Evolutionary conservation across 2,113 vertebrate genomes (phyloP).

Genomic region (Oenanthe melanoleuca): DNA sequence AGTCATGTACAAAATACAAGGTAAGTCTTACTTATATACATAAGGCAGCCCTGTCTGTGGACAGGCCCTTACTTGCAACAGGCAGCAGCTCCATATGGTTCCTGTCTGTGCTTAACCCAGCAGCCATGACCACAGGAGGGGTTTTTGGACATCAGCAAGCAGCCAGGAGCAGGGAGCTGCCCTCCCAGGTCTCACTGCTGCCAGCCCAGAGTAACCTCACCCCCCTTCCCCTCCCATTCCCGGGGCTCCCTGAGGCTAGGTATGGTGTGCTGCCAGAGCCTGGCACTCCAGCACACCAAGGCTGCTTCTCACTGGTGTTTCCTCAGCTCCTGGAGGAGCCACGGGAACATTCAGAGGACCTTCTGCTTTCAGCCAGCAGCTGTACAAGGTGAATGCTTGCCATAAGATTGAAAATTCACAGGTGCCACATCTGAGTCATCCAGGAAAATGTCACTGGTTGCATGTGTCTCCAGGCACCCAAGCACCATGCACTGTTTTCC

Average conservation of each 20-base stretch:
- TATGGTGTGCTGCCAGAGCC: accelerated
- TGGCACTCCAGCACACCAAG: accelerated
- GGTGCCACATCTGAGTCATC: neutral
- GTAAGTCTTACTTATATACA: neutral
- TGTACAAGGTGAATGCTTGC: neutral
- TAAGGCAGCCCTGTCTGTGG: neutral
- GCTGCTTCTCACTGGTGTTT: too few species aligned
- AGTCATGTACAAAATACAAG: neutral
- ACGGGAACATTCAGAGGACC: accelerated
- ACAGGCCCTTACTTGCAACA: neutral
- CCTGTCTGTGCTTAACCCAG: neutral
- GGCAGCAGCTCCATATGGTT: neutral
- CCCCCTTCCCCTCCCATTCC: neutral
- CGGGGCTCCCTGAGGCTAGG: neutral
- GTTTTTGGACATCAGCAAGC: neutral
- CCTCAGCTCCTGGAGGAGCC: neutral
- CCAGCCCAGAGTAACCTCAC: neutral
- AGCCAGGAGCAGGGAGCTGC: neutral
- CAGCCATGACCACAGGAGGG: neutral
- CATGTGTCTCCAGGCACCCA: neutral
- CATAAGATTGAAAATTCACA: neutral
- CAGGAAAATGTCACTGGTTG: neutral
- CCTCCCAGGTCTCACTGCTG: neutral
- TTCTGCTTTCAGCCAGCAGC: neutral
- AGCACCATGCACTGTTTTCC: accelerated